Evolutionary conservation across 1,140 invertebrate species (phyloP).

Genomic region (Maniola jurtina): DNA sequence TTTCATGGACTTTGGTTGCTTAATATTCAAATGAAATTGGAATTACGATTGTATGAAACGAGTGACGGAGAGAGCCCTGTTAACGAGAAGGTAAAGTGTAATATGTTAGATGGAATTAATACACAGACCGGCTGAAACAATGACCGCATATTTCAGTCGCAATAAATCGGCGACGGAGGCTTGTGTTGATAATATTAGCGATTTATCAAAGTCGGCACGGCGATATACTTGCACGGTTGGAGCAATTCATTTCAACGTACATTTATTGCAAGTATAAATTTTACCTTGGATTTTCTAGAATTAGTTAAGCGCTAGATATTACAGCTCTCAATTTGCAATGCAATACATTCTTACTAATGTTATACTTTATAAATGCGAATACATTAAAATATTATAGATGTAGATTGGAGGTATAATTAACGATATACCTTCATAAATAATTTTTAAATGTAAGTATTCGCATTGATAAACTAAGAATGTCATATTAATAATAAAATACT

Average conservation of each 20-base stretch:
- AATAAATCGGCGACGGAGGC: conserved; percentile 7
- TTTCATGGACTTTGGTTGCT: too few relatives aligned
- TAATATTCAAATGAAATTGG: too few relatives aligned
- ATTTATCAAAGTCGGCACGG: conserved; percentile 1
- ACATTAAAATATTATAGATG: too few relatives aligned
- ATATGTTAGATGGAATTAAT: not conserved
- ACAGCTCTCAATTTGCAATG: not conserved
- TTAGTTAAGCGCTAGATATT: not conserved
- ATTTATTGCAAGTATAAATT: not conserved
- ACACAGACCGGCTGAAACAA: not conserved
- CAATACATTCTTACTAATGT: too few relatives aligned
- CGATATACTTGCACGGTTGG: not conserved
- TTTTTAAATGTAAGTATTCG: too few relatives aligned
- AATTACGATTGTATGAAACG: too few relatives aligned
- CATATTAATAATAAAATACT: too few relatives aligned
- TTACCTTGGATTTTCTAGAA: not conserved
- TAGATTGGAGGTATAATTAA: too few relatives aligned
- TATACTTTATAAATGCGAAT: too few relatives aligned
- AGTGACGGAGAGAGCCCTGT: too few relatives aligned
- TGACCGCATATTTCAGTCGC: conserved; percentile 5
- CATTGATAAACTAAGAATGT: too few relatives aligned
- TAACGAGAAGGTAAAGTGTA: not conserved
- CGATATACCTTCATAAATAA: too few relatives aligned
- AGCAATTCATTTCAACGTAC: not conserved
- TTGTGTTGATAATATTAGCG: conserved; percentile 8